Percentiles rank a stretch among this genome's conserved stretches.
phyloP scores from a whole-genome alignment of 2,797 vertebrate genomes.

The Smutsia temminckii region DNA sequence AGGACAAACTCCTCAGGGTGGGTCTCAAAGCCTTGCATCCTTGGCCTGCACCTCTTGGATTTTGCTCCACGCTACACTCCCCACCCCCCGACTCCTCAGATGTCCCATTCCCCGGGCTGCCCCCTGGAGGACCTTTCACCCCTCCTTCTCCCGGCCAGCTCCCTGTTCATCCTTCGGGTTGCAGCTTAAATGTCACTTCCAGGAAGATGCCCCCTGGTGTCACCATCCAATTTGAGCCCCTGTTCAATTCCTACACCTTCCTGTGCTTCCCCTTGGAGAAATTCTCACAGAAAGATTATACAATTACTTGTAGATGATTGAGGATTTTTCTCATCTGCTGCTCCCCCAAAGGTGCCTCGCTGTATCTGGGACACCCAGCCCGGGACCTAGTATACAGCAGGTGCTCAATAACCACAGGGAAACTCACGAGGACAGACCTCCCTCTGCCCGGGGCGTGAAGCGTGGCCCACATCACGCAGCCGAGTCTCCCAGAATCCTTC shows the following conservation, averaged over 20 bases:
- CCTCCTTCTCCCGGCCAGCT: background rate
- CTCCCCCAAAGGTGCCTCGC: background rate
- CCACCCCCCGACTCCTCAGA: background rate
- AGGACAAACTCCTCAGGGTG: background rate
- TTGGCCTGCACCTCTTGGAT: background rate
- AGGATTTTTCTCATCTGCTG: background rate
- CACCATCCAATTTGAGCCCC: background rate
- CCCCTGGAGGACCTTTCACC: background rate
- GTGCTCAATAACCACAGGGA: background rate
- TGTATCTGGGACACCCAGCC: background rate
- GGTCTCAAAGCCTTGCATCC: accelerated
- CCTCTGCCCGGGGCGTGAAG: too few relatives aligned
- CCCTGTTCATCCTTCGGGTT: background rate
- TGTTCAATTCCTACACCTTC: too few relatives aligned
- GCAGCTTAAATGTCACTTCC: background rate
- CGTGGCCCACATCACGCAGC: background rate
- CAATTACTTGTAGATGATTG: background rate
- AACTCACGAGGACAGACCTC: background rate
- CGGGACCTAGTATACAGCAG: background rate
- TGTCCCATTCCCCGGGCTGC: background rate
- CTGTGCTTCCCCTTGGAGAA: background rate
- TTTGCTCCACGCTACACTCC: accelerated
- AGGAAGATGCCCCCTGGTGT: background rate
- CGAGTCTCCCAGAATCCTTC: background rate
- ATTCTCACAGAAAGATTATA: background rate